phyloP scores from a whole-genome alignment of 2,888 invertebrate genomes.

The Altica lythri region DNA sequence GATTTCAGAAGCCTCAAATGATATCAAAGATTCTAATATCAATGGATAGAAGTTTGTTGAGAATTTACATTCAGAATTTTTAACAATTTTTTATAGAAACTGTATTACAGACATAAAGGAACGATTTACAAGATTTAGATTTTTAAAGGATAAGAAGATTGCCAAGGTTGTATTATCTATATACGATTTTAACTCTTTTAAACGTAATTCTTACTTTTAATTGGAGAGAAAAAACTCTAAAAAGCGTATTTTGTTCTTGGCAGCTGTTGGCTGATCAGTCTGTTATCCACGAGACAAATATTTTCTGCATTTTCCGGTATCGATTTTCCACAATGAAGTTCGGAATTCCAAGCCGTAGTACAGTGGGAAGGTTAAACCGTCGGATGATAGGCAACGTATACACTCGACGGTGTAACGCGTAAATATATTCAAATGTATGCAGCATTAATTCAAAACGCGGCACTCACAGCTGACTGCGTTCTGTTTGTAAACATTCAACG shows the following conservation, averaged over 20 bases:
- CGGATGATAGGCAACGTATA: conserved; percentile 41
- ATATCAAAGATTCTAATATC: too few species aligned
- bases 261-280: not conserved
- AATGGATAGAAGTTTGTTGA: too few species aligned
- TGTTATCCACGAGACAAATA: conserved; percentile 13
- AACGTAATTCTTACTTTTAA: too few species aligned
- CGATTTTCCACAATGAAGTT: conserved; percentile 33
- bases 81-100: too few species aligned
- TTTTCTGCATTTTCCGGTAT: conserved; percentile 34
- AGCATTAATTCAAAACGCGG: conserved; percentile 59
- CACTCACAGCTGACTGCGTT: conserved; percentile 59
- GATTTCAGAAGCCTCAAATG: too few species aligned
- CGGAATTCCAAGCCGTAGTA: conserved; percentile 32
- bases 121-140: too few species aligned
- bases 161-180: too few species aligned
- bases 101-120: too few species aligned
- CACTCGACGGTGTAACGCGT: conserved; percentile 40
- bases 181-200: too few species aligned
- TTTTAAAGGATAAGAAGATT: too few species aligned
- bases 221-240: too few species aligned
- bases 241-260: not conserved
- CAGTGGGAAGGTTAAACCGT: conserved; percentile 36
- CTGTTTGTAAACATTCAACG: conserved; percentile 57
- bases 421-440: conserved; percentile 61
- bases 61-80: too few species aligned